Percentiles rank a stretch among this genome's conserved stretches.
Conservation (phyloP, 2,797 vertebrate genomes). For the Triplophysa yarkandensis region DNA sequence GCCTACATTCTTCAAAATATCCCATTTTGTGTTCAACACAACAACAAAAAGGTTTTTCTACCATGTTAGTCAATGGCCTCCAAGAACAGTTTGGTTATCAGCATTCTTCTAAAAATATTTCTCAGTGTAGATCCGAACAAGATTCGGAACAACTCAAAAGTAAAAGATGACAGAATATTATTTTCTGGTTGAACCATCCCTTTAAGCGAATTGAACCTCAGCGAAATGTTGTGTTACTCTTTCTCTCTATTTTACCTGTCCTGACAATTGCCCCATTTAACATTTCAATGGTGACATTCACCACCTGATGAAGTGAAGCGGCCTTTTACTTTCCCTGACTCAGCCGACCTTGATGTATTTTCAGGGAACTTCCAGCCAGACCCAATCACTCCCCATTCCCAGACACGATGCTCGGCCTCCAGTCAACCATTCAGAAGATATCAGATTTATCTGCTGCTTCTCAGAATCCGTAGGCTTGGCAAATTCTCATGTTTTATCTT, state of each 20-base stretch:
- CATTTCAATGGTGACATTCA: slow-evolving; percentile 12
- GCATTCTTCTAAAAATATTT: too few relatives aligned
- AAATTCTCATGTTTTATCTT: slow-evolving; percentile 33
- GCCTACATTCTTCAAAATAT: too few relatives aligned
- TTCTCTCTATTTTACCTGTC: background rate
- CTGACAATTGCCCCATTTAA: slow-evolving; percentile 12
- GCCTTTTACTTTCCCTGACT: slow-evolving; percentile 5
- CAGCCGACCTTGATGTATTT: slow-evolving; percentile 32
- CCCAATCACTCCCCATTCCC: background rate
- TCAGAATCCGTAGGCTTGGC: slow-evolving; percentile 23
- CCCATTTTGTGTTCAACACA: too few relatives aligned
- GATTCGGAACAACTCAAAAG: too few relatives aligned
- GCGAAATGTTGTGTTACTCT: background rate
- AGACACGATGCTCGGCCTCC: slow-evolving; percentile 7
- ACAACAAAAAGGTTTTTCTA: too few relatives aligned
- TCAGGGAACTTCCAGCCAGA: slow-evolving; percentile 18
- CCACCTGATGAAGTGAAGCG: slow-evolving; percentile 14
- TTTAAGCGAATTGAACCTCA: background rate
- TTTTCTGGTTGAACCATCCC: too few relatives aligned
- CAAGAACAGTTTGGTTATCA: too few relatives aligned
- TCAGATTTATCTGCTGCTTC: slow-evolving; percentile 40
- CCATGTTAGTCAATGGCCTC: too few relatives aligned
- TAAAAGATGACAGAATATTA: too few relatives aligned
- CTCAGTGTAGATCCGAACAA: too few relatives aligned
- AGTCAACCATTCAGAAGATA: slow-evolving; percentile 40